Conservation (phyloP, 2,113 vertebrate genomes). For the Arenaria interpres region DNA sequence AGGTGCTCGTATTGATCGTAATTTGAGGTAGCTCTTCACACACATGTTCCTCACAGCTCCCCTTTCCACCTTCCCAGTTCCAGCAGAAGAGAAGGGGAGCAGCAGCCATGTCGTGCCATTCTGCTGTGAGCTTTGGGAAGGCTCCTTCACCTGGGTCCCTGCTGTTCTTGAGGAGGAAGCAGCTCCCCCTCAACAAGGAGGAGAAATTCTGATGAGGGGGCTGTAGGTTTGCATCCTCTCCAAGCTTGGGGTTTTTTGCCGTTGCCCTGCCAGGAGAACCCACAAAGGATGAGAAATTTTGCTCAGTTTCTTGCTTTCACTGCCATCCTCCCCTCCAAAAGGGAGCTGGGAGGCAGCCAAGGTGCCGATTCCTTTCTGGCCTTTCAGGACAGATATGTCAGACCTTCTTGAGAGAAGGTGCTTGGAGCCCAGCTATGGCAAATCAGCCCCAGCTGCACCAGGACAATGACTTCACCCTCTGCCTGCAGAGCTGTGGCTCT, state of each 20-base stretch:
- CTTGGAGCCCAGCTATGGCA: not conserved
- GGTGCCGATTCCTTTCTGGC: not conserved
- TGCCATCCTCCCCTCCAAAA: not conserved
- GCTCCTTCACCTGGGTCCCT: not conserved
- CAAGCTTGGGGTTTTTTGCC: not conserved
- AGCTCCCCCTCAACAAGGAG: not conserved
- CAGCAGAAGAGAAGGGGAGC: not conserved
- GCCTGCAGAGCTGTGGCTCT: not conserved
- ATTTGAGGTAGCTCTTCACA: fast-evolving
- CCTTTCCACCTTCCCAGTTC: not conserved
- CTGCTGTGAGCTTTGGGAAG: not conserved
- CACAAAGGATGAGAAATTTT: not conserved
- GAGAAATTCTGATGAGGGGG: not conserved
- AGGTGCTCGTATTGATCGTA: not conserved
- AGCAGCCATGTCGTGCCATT: not conserved
- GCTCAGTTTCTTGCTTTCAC: not conserved
- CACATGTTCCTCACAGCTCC: not conserved
- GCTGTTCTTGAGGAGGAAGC: not conserved
- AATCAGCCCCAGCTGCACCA: not conserved
- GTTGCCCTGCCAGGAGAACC: not conserved
- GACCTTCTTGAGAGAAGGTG: not conserved
- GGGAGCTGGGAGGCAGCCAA: not conserved
- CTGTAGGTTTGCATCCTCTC: not conserved
- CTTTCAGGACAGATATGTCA: not conserved
- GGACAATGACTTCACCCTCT: not conserved